Conservation (phyloP, 2,113 vertebrate genomes). For the Eublepharis macularius region DNA sequence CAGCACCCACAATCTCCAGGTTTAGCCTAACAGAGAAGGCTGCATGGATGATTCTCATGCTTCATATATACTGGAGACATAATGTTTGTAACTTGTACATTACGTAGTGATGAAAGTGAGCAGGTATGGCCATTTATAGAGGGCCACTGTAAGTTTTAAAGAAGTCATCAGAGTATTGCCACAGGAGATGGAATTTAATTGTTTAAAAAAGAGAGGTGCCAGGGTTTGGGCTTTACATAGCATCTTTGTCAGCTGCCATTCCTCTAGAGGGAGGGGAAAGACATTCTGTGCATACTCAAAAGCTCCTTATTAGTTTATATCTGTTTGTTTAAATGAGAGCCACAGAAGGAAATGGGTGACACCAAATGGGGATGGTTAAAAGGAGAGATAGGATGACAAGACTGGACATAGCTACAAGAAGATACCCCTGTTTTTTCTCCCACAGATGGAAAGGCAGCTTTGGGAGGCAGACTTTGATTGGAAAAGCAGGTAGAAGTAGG, state of each 20-base stretch:
- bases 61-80: background rate
- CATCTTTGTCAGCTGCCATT: background rate
- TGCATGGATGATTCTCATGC: constrained; percentile 20
- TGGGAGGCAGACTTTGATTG: background rate
- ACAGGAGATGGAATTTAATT: background rate
- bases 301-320: background rate
- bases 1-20: constrained; percentile 46
- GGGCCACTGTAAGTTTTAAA: background rate
- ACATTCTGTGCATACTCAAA: background rate
- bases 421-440: background rate
- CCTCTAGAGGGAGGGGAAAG: background rate
- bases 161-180: background rate
- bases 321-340: background rate
- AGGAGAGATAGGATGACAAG: too few relatives aligned
- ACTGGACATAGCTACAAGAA: too few relatives aligned
- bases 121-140: background rate
- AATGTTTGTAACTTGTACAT: background rate
- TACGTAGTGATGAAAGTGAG: background rate
- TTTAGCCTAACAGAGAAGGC: constrained; percentile 67
- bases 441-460: background rate
- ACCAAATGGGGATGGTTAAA: background rate
- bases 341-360: background rate
- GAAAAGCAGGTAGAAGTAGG: background rate
- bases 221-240: background rate
- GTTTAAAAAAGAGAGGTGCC: background rate